These are phyloP conservation scores for Dolichopus griseipennis DNA, from an alignment of 2,888 invertebrate species.

Conservation along the genomic window DNA sequence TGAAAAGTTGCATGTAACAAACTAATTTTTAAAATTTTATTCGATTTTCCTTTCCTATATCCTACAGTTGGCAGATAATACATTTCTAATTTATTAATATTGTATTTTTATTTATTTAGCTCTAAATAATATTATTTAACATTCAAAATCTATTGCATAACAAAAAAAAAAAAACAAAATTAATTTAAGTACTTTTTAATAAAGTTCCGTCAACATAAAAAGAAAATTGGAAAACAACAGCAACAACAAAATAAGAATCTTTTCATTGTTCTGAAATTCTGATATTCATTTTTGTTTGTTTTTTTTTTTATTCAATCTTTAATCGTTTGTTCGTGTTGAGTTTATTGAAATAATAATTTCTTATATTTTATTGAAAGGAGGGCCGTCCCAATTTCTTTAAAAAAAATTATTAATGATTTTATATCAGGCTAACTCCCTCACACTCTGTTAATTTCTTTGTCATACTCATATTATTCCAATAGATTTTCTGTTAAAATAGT, in stretches of 20 bases:
- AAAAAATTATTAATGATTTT: slow-evolving; percentile 1
- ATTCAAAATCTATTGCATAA: background rate
- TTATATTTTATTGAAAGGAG: background rate
- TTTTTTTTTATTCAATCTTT: background rate
- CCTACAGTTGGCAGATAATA: too few species aligned
- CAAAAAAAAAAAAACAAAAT: background rate
- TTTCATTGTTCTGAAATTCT: background rate
- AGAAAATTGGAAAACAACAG: background rate
- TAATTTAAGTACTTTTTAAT: background rate
- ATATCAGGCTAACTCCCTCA: background rate
- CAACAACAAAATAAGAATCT: background rate
- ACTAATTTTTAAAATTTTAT: too few species aligned
- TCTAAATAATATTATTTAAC: background rate
- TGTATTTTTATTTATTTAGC: too few species aligned
- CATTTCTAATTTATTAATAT: too few species aligned
- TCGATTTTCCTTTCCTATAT: too few species aligned
- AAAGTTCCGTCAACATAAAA: background rate
- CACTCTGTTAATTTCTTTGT: background rate
- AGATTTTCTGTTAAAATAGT: too few species aligned
- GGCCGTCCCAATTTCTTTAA: background rate
- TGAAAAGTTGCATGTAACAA: too few species aligned
- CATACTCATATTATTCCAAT: too few species aligned
- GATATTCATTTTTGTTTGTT: too few species aligned
- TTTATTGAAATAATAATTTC: background rate
- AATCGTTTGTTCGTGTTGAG: background rate